Evolutionary conservation across 92 coral and sea anemone genomes (phyloP).

Genomic region (Meandrina meandrites): DNA sequence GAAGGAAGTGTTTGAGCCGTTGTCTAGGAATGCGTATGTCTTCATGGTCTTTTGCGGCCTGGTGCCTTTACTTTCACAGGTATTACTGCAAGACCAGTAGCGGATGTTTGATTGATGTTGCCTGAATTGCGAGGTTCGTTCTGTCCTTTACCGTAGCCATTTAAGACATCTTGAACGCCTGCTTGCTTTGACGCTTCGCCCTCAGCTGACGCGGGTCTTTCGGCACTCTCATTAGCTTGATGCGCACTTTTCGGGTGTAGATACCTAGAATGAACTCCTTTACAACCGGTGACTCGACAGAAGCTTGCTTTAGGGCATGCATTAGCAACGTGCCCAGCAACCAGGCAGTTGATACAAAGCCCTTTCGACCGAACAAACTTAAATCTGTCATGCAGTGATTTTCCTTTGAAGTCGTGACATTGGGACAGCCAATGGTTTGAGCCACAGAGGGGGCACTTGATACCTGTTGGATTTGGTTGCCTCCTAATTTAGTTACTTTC

Average conservation of each 20-base stretch:
- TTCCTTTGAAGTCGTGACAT: background rate
- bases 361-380: background rate
- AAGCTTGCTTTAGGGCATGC: background rate
- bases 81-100: conserved; percentile 42
- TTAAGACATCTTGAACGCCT: background rate
- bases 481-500: no score
- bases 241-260: background rate
- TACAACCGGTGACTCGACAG: conserved; percentile 9
- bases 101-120: background rate
- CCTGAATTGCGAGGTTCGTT: background rate
- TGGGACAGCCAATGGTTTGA: background rate
- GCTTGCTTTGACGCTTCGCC: background rate
- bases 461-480: no score
- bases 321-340: conserved; percentile 9
- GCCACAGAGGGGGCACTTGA: background rate
- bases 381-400: background rate
- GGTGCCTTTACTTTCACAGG: conserved; percentile 62
- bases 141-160: background rate
- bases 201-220: background rate
- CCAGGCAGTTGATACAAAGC: conserved; percentile 7
- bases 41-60: conserved; percentile 11
- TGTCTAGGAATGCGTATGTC: no score
- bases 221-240: background rate
- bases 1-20: conserved; percentile 66
- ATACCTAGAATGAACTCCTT: conserved; percentile 7